These are phyloP conservation scores for Paedocypris micromegethes DNA, from an alignment of 2,797 vertebrate genomes.

Conservation along the genomic window DNA sequence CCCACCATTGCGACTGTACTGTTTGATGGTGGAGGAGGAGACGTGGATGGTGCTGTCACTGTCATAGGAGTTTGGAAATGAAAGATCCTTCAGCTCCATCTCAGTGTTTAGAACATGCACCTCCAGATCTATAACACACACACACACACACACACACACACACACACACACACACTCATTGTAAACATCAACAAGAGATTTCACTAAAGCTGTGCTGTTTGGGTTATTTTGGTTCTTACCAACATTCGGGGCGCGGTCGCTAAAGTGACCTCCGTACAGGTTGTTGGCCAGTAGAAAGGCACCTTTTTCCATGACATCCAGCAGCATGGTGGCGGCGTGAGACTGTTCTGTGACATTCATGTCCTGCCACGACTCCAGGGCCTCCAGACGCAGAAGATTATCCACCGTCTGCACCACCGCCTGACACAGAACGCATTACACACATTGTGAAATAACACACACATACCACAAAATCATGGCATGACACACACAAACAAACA, in stretches of 20 bases:
- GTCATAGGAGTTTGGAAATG: constrained; percentile 83
- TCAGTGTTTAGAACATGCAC: constrained; percentile 81
- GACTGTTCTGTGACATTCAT: constrained; percentile 97
- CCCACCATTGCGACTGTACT: constrained; percentile 89
- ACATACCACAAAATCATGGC: background rate
- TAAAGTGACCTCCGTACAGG: constrained; percentile 69
- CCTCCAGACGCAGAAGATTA: constrained; percentile 94
- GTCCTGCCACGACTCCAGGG: constrained; percentile 95
- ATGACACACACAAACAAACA: background rate
- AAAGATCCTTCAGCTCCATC: constrained; percentile 81
- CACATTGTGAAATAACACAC: background rate
- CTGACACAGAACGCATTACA: constrained; percentile 62
- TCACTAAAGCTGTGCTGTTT: too few relatives aligned
- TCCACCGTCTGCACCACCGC: constrained; percentile 98
- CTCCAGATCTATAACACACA: constrained; percentile 60
- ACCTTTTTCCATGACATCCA: constrained; percentile 95
- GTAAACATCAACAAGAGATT: background rate
- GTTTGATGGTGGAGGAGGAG: constrained; percentile 83
- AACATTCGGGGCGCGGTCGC: constrained; percentile 67
- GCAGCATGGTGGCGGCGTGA: constrained; percentile 93
- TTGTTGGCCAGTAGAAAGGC: constrained; percentile 98
- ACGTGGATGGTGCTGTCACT: constrained; percentile 86
- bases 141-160: constrained; percentile 15
- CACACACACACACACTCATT: constrained; percentile 1
- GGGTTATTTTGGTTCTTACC: constrained; percentile 44